Conservation (phyloP, 2,888 invertebrate species). For the Spilosoma lubricipeda region DNA sequence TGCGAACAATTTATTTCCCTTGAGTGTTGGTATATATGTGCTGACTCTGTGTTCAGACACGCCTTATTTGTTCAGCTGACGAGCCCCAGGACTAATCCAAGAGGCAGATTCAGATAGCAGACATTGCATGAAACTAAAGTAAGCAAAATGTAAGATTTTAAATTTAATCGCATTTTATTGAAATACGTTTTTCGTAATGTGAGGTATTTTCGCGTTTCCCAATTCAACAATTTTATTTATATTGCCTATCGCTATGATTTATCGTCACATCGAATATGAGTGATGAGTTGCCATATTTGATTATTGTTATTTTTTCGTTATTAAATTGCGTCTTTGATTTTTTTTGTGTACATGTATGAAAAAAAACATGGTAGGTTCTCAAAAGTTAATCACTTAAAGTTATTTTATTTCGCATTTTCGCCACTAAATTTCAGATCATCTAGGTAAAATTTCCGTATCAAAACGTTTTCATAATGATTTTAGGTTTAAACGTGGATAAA, state of each 20-base stretch:
- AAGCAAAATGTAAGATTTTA: conserved; percentile 20
- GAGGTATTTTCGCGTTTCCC: neutral
- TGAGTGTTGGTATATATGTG: conserved; percentile 78
- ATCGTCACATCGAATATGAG: neutral
- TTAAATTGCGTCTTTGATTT: neutral
- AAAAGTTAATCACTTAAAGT: no score
- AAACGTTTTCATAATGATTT: neutral
- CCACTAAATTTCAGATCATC: no score
- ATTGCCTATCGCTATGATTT: neutral
- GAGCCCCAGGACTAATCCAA: conserved; percentile 65
- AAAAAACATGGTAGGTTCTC: neutral
- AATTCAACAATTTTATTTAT: neutral
- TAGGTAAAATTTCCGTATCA: neutral
- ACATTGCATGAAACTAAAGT: conserved; percentile 47
- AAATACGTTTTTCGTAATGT: neutral
- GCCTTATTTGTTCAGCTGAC: conserved; percentile 79
- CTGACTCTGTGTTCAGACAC: conserved; percentile 74
- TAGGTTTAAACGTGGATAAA: neutral
- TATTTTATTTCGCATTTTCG: no score
- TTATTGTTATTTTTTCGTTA: neutral
- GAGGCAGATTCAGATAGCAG: conserved; percentile 44
- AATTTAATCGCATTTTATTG: neutral
- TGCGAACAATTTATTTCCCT: conserved; percentile 81
- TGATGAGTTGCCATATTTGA: neutral
- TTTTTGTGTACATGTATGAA: neutral